A percentile compares a stretch with the other conserved stretches of the same genome.
phyloP scores from a whole-genome alignment of 1,140 invertebrate species.

The Leptinotarsa defecta region DNA sequence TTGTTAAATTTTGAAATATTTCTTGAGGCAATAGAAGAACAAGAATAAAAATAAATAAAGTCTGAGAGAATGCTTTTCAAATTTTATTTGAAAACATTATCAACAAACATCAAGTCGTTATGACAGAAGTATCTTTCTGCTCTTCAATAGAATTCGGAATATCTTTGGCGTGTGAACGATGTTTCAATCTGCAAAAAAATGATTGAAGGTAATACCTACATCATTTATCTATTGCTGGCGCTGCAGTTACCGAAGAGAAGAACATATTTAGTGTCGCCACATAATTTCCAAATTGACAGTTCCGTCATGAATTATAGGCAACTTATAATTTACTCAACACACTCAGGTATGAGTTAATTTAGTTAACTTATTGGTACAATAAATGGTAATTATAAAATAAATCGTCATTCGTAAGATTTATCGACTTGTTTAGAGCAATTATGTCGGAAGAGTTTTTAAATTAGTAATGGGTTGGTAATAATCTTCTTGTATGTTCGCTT shows the following conservation, averaged over 20 bases:
- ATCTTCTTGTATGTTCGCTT: not conserved
- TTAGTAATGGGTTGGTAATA: slow-evolving; percentile 18
- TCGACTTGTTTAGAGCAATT: slow-evolving; percentile 20
- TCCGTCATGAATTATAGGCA: slow-evolving; percentile 18
- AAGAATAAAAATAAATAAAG: too few species aligned
- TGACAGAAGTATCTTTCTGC: too few species aligned
- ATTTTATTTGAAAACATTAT: too few species aligned
- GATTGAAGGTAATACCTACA: not conserved
- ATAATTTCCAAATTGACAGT: slow-evolving; percentile 31
- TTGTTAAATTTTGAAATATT: too few species aligned
- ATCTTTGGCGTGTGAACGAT: not conserved
- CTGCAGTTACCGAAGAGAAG: not conserved
- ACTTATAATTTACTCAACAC: slow-evolving; percentile 31
- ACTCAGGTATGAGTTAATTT: slow-evolving; percentile 28
- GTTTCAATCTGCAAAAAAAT: not conserved
- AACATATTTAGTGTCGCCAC: slow-evolving; percentile 27
- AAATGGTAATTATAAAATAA: slow-evolving; percentile 31
- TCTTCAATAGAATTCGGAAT: too few species aligned
- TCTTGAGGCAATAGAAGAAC: too few species aligned
- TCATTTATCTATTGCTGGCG: not conserved
- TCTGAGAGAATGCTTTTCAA: too few species aligned
- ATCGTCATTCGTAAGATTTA: slow-evolving; percentile 29
- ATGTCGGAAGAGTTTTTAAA: slow-evolving; percentile 24
- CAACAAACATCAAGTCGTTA: too few species aligned
- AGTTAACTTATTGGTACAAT: slow-evolving; percentile 28